A percentile compares a stretch with the other conserved stretches of the same genome.
Evolutionary conservation across 2,113 vertebrate genomes (phyloP).

Genomic region (Thunnus maccoyii): DNA sequence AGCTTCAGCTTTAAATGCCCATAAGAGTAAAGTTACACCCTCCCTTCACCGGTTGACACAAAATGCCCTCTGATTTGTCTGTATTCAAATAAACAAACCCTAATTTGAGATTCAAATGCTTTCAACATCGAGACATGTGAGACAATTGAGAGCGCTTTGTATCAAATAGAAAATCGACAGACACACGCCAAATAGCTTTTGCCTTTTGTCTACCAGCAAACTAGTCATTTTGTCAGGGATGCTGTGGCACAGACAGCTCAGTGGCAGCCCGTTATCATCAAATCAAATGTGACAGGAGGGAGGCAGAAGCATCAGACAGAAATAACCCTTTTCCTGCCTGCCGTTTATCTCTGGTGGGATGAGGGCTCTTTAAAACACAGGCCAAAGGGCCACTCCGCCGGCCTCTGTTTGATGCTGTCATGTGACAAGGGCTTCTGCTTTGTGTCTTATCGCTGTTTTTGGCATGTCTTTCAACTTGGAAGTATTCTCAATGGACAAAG

Average conservation of each 20-base stretch:
- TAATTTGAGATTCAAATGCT: conserved; percentile 79
- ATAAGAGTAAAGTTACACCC: conserved; percentile 45
- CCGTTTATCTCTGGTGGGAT: conserved; percentile 71
- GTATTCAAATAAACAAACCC: conserved; percentile 75
- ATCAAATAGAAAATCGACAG: conserved; percentile 58
- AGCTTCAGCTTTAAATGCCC: conserved; percentile 29
- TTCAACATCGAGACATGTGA: conserved; percentile 63
- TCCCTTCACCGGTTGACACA: conserved; percentile 34
- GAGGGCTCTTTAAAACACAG: conserved; percentile 66
- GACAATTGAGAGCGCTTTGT: conserved; percentile 73
- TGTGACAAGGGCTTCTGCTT: conserved; percentile 71
- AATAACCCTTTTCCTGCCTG: conserved; percentile 74
- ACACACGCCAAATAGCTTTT: conserved; percentile 44
- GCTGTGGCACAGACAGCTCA: conserved; percentile 55
- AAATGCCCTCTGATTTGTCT: conserved; percentile 67
- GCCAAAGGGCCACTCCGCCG: conserved; percentile 66
- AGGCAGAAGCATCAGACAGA: conserved; percentile 71
- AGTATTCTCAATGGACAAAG: conserved; percentile 42
- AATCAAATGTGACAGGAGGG: conserved; percentile 78
- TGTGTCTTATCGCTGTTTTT: conserved; percentile 74
- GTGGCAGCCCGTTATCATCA: conserved; percentile 77
- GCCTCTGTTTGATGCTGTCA: conserved; percentile 68
- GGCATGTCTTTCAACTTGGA: conserved; percentile 73
- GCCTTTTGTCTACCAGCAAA: conserved; percentile 62
- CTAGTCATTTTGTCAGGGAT: conserved; percentile 60